phyloP scores from a whole-genome alignment of 1,140 invertebrate genomes.

The Drosophila equinoxialis region DNA sequence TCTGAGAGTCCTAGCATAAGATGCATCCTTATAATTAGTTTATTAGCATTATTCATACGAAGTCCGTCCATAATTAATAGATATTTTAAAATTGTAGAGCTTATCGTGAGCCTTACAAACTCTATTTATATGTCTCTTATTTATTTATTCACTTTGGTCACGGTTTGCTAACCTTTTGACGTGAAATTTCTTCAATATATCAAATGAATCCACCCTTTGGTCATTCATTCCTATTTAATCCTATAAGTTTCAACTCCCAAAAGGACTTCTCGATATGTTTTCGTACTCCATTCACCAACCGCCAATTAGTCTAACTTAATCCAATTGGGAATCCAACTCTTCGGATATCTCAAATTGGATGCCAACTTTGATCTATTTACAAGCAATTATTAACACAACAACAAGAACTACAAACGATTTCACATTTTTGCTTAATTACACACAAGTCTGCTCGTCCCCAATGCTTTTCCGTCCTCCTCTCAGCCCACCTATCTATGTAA shows the following conservation, averaged over 20 bases:
- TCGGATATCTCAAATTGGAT: conserved; percentile 20
- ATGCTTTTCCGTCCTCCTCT: no score
- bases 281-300: conserved; percentile 10
- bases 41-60: no score
- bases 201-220: background rate
- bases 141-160: no score
- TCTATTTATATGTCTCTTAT: no score
- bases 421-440: conserved; percentile 67
- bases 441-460: conserved; percentile 25
- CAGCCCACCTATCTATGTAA: no score
- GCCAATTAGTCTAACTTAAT: conserved; percentile 57
- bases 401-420: conserved; percentile 54
- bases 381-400: conserved; percentile 58
- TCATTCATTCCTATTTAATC: background rate
- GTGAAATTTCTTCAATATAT: background rate
- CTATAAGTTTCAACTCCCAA: background rate
- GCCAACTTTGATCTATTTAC: conserved; percentile 65
- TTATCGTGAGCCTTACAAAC: no score
- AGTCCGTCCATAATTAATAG: no score
- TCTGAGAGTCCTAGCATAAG: no score
- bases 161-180: no score
- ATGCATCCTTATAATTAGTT: no score
- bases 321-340: conserved; percentile 28
- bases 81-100: no score
- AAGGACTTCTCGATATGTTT: conserved; percentile 1